A percentile compares a stretch with the other conserved stretches of the same genome.
Conservation (phyloP, 2,888 invertebrate genomes). For the Portevinia maculata region DNA sequence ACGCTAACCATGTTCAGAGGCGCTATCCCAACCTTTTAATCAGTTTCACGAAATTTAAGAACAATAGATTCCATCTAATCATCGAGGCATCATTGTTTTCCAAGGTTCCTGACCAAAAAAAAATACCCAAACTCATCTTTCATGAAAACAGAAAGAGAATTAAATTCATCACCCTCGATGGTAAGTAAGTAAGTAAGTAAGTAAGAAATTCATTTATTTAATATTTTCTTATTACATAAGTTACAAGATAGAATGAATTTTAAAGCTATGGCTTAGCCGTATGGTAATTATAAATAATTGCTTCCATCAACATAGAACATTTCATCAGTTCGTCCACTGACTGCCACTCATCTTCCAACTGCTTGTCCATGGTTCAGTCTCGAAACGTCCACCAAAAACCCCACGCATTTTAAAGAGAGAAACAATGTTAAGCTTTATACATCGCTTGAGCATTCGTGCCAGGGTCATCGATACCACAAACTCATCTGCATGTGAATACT, state of each 20-base stretch:
- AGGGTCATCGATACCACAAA: conserved; percentile 63
- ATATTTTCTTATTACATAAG: too few relatives aligned
- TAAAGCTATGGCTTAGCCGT: too few relatives aligned
- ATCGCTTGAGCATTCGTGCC: conserved; percentile 67
- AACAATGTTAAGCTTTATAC: conserved; percentile 23
- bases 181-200: conserved; percentile 42
- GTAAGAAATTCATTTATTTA: too few relatives aligned
- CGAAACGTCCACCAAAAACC: conserved; percentile 35
- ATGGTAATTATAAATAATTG: conserved; percentile 48
- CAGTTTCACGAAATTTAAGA: too few relatives aligned
- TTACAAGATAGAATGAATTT: too few relatives aligned
- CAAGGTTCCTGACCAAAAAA: conserved; percentile 40
- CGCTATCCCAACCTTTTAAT: too few relatives aligned
- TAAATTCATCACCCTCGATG: conserved; percentile 1
- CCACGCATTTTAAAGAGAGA: conserved; percentile 9
- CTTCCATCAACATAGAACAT: conserved; percentile 32
- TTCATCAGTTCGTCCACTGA: conserved; percentile 48
- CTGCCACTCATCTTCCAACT: conserved; percentile 23
- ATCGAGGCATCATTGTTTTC: conserved; percentile 52
- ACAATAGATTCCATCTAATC: conserved; percentile 1
- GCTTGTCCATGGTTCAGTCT: conserved; percentile 29
- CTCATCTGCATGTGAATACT: conserved; percentile 60
- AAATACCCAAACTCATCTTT: conserved; percentile 20
- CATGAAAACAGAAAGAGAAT: neutral
- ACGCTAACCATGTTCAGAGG: too few relatives aligned